Base-by-base conservation (phyloP, 1,140 invertebrate species). In the Steinernema feltiae region DNA sequence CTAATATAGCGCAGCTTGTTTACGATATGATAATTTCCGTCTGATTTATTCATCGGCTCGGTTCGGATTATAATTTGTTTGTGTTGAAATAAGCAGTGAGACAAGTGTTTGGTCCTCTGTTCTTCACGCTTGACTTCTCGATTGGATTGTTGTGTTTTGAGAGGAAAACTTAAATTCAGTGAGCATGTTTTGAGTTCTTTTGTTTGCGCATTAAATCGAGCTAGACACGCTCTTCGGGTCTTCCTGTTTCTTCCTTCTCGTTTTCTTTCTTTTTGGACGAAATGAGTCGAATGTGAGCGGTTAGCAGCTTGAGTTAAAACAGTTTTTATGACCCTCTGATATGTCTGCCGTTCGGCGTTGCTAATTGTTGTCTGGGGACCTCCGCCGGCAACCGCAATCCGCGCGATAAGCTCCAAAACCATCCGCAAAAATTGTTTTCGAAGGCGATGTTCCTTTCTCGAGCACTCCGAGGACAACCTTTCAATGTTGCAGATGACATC, bases 341-440 rank as follows among this genome's bases (percentile, higher is more conserved):
- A 63, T n/a, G 53, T 27, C 53, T 15, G 53, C 53, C 53, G 53
- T 63, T 17, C 53, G 12, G 15, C 53, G 53, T 63, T 63, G 53
- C 53, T 63, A 63, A 63, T 63, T 63, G 53, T 63, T 63, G 53
- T 15, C 53, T 63, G 53, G 53, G 53, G 53, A 63, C 53, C 53
- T 15, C 24, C 12, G 24, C 15, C 24, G 53, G 2, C 7, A 15
- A 27, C 7, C 53, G 7, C 15, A 63, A 17, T 63, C 53, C 53
- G 53, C 15, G 24, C 53, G 53, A 15, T 7, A 3, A 27, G 53
- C 15, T 63, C 53, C 24, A 63, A 15, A 63, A 32, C 35, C 70
- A 31, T 29, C 12, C 12, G n/a, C 17, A 17, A 31, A 71, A 71
- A 71, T 41, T 41, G 35, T 71, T 32, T 71, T 71, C 70, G 35